These are phyloP conservation scores for Struthidea cinerea DNA, from an alignment of 2,113 vertebrate species.

Conservation along the genomic window DNA sequence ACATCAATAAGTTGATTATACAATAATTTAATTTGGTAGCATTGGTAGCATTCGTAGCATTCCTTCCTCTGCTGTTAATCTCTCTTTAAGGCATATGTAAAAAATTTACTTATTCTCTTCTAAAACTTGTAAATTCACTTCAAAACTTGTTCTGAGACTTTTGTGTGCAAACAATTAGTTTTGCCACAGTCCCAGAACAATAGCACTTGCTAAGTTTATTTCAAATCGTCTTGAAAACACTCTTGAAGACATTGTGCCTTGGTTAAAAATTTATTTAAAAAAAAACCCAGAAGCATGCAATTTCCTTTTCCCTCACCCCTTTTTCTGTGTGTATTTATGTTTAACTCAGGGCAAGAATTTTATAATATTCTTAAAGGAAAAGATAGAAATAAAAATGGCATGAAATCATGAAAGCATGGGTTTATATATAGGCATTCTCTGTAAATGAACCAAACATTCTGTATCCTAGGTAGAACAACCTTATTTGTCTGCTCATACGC, in stretches of 20 bases:
- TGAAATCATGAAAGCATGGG: conserved; percentile 47
- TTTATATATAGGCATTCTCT: conserved; percentile 12
- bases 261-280: conserved; percentile 6
- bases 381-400: conserved; percentile 34
- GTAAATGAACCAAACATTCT: conserved; percentile 24
- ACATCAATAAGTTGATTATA: conserved; percentile 5
- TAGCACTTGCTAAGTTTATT: conserved; percentile 38
- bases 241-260: conserved; percentile 58
- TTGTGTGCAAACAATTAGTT: conserved; percentile 55
- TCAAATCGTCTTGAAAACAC: conserved; percentile 28
- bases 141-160: conserved; percentile 50
- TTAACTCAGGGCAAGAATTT: conserved; percentile 61
- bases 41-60: not conserved
- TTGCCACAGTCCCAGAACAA: conserved; percentile 47
- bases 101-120: conserved; percentile 50
- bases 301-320: not conserved
- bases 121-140: conserved; percentile 51
- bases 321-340: conserved; percentile 46
- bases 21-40: conserved; percentile 33
- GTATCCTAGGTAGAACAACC: conserved; percentile 11
- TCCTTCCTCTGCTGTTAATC: conserved; percentile 37
- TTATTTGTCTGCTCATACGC: not conserved
- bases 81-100: conserved; percentile 20
- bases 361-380: conserved; percentile 50
- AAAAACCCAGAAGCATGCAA: not conserved